Evolutionary conservation across 2,888 invertebrate species (phyloP), one percentile per base, ranked within the genome.

Genomic region (Silvanus unidentatus): DNA sequence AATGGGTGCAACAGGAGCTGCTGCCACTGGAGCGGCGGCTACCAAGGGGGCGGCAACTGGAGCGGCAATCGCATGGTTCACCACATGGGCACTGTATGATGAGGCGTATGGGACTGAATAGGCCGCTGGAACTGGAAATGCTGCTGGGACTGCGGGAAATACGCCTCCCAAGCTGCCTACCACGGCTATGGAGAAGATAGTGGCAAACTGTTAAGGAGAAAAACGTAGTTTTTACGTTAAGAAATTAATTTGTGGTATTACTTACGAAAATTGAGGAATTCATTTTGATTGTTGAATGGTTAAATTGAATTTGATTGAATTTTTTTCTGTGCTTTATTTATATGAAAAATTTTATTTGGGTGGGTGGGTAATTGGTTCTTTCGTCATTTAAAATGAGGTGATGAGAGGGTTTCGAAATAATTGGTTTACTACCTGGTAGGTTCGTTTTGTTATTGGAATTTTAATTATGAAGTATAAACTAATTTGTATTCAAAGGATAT

Each of bases 61-160:
- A 8, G 82, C 75, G 15, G 86, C 85, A 2, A 86, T 77, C 0
- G 86, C 86, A 58, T 87, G 87, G 71, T 86, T 85, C 44, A 87
- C 76, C 13, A 81, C 75, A 58, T 86, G 86, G 0, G 86, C 85
- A 47, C 84, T 85, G 71, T 84, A 88, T 10, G 84, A 85, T 56
- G 78, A 80, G 42, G 87, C 86, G 57, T 85, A 86, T 2, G 87
- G 86, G 1, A 86, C 82, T 2, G 86, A 75, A 44, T 78, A 77
- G 41, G 79, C 76, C 2, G 81, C 81, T 10, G 72, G 70, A 2
- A 65, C 63, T 22, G 22, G 22, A 22, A 22, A 3, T 22, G 22
- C 59, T 22, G 69, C 69, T 55, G 59, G 58, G 53, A 58, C 69
- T 52, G 58, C 64, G 16, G 58, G 57, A 16, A 60, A 47, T n/a